phyloP scores from a whole-genome alignment of 2,113 vertebrate genomes.

The Serilophus lunatus region DNA sequence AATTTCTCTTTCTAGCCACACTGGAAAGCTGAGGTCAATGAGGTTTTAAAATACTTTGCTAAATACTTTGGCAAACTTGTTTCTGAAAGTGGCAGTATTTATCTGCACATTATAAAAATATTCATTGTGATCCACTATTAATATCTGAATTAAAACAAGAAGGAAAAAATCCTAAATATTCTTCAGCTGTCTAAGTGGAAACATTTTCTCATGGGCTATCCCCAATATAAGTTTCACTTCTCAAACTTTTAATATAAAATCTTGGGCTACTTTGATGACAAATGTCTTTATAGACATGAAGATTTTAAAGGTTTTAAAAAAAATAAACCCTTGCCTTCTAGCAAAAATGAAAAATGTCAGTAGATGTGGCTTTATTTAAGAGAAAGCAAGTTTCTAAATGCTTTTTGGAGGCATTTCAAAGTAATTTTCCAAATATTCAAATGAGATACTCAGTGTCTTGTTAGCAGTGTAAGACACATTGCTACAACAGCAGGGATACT shows the following conservation, averaged over 20 bases:
- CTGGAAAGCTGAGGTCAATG: not conserved
- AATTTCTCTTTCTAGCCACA: not conserved
- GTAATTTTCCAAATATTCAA: not conserved
- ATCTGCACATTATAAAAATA: not conserved
- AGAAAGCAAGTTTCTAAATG: not conserved
- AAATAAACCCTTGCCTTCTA: not conserved
- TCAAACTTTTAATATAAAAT: not conserved
- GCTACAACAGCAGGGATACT: not conserved
- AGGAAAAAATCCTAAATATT: not conserved
- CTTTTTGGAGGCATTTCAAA: not conserved
- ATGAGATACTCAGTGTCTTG: not conserved
- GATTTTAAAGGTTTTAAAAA: not conserved
- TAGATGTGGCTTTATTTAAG: not conserved
- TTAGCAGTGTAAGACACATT: not conserved
- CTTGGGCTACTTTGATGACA: not conserved
- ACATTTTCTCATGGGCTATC: not conserved
- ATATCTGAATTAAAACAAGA: not conserved
- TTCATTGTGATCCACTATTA: not conserved
- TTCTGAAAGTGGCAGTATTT: not conserved
- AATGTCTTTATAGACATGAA: not conserved
- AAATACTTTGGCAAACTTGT: not conserved
- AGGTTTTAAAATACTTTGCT: not conserved
- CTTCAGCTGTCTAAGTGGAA: not conserved
- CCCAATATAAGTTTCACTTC: not conserved
- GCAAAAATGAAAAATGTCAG: not conserved